These are phyloP conservation scores for Salvelinus alpinus DNA, from an alignment of 2,113 vertebrate genomes.

Conservation along the genomic window DNA sequence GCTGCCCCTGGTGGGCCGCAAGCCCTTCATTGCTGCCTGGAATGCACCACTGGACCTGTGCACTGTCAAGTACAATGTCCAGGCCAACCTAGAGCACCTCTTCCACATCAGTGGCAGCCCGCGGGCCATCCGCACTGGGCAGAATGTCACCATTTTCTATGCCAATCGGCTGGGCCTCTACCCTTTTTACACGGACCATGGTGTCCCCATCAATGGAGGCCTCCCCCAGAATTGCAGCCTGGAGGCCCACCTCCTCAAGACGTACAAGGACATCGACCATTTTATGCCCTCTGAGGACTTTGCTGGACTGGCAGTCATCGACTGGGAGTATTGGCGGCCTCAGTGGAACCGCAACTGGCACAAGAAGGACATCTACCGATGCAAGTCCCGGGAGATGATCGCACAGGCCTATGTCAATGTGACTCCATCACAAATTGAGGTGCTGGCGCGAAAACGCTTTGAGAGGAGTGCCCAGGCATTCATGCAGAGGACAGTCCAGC, in stretches of 20 bases:
- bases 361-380: slow-evolving; percentile 74
- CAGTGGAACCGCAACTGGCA: slow-evolving; percentile 79
- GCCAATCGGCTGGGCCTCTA: slow-evolving; percentile 79
- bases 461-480: slow-evolving; percentile 78
- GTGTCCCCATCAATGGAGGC: slow-evolving; percentile 70
- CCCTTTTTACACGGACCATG: slow-evolving; percentile 74
- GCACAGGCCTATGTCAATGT: slow-evolving; percentile 66
- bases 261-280: slow-evolving; percentile 68
- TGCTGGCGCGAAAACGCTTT: slow-evolving; percentile 72
- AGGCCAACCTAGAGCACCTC: slow-evolving; percentile 71
- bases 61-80: slow-evolving; percentile 70
- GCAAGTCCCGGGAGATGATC: slow-evolving; percentile 71
- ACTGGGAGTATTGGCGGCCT: slow-evolving; percentile 81
- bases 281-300: slow-evolving; percentile 78
- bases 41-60: slow-evolving; percentile 78
- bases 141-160: slow-evolving; percentile 85
- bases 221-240: slow-evolving; percentile 80
- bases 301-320: slow-evolving; percentile 74
- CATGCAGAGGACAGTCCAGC: slow-evolving; percentile 79
- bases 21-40: slow-evolving; percentile 80
- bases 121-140: slow-evolving; percentile 72
- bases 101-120: slow-evolving; percentile 78
- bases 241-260: slow-evolving; percentile 76
- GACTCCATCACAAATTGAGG: slow-evolving; percentile 67
- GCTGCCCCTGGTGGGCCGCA: slow-evolving; percentile 72